Conservation (phyloP, 2,113 vertebrate genomes). For the Nettapus auritus region DNA sequence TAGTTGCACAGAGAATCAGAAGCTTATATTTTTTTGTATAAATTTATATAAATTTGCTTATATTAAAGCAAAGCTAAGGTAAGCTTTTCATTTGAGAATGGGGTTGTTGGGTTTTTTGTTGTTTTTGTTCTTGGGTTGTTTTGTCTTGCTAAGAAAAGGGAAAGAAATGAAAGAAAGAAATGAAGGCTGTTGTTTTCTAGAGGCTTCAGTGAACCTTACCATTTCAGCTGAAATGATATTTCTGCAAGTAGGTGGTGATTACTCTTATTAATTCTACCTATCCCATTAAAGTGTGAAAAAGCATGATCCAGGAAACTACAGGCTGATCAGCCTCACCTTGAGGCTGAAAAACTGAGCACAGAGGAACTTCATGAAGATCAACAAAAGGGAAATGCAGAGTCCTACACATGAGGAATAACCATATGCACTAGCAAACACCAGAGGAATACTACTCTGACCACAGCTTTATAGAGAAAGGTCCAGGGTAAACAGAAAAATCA, state of each 20-base stretch:
- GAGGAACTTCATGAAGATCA: not conserved
- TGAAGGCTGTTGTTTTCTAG: not conserved
- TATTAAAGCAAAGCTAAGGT: not conserved
- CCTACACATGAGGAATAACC: not conserved
- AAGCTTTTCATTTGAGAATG: not conserved
- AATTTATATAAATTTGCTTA: not conserved
- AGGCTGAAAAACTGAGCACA: not conserved
- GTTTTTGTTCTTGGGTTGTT: not conserved
- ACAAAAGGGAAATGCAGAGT: not conserved
- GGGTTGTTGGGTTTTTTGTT: not conserved
- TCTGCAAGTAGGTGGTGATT: not conserved
- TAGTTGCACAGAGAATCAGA: not conserved
- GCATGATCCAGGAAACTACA: not conserved
- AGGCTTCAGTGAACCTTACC: not conserved
- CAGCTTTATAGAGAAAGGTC: not conserved
- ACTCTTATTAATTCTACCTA: not conserved
- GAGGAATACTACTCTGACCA: not conserved
- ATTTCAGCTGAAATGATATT: not conserved
- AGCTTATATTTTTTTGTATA: too few relatives aligned
- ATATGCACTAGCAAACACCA: not conserved
- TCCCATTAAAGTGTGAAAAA: not conserved
- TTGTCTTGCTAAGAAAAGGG: not conserved
- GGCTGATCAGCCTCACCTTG: not conserved
- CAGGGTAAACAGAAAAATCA: not conserved
- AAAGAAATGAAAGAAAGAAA: not conserved